Evolutionary conservation across 2,113 vertebrate species (phyloP), one percentile per base, ranked within the genome.

Genomic region (Hippocampus comes): DNA sequence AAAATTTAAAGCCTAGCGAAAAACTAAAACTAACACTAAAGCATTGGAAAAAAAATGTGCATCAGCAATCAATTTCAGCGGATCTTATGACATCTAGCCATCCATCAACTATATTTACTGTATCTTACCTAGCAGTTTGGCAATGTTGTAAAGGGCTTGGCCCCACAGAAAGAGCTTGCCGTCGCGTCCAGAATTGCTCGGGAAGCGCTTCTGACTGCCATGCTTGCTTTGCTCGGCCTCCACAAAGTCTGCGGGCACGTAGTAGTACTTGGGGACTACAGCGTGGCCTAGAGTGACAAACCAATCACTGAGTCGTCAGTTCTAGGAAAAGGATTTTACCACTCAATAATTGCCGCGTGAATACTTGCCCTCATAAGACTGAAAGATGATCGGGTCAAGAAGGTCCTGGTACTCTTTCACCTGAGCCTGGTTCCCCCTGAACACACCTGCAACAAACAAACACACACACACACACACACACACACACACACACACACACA

Each of bases 131-230:
- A 99, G 91, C 61, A 99, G 93, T 82, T 93, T 96, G 70, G 96
- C 94, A 34, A 99, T 98, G 91, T 95, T 88, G 86, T 93, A 97
- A 68, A 99, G 78, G 1, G 97, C 95, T 86, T 99, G 97, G 63
- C 97, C 97, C 94, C 95, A 98, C 49, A 99, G 91, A 89, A 98
- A 99, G 20, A 98, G 70, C 80, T 91, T 96, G 42, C 96, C 97
- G 11, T 99, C 97, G 0, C 93, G 92, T 21, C 96, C 97, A 2
- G 59, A 94, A 91, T 97, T 98, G 80, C 96, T 98, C 21, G 97
- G 96, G 89, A 97, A 99, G 57, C 96, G 94, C 81, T 95, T 93
- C 89, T 99, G 97, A 87, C 96, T 98, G 68, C 95, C 96, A 1
- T 94, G 94, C 70, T 90, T 94, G 87, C 72, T 94, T 88, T 98